These are phyloP conservation scores for Eristalis pertinax DNA, from an alignment of 2,888 invertebrate species.

Conservation along the genomic window DNA sequence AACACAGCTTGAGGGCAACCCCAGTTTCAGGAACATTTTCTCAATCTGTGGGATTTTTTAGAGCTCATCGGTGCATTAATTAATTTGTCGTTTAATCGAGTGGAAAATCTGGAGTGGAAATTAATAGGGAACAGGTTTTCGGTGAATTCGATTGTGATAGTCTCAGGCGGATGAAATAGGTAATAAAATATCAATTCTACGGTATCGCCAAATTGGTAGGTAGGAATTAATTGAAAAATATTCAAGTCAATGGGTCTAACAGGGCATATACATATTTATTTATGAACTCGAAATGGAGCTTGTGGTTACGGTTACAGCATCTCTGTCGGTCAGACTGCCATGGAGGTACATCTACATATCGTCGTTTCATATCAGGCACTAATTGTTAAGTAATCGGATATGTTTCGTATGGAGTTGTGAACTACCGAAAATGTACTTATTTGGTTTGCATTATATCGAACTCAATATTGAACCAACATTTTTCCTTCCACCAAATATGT, in stretches of 20 bases:
- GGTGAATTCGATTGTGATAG: not conserved
- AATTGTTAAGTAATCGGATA: too few relatives aligned
- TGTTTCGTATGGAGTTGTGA: too few relatives aligned
- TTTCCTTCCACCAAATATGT: not conserved
- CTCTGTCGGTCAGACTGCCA: not conserved
- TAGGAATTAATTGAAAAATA: conserved; percentile 15
- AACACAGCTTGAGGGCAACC: not conserved
- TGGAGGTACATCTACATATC: too few relatives aligned
- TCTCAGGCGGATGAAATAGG: not conserved
- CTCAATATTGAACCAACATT: too few relatives aligned
- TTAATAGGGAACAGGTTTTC: conserved; percentile 31
- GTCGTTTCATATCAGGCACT: too few relatives aligned
- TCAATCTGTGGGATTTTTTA: conserved; percentile 9
- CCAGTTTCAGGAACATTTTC: conserved; percentile 2
- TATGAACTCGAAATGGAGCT: conserved; percentile 13
- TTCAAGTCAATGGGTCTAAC: not conserved
- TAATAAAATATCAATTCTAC: conserved; percentile 34
- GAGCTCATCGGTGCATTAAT: conserved; percentile 28
- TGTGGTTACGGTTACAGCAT: not conserved
- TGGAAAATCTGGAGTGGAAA: conserved; percentile 44
- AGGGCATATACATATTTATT: not conserved
- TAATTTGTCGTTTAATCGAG: conserved; percentile 36
- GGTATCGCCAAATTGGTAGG: not conserved
- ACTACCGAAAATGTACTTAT: too few relatives aligned
- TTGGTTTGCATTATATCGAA: too few relatives aligned